Conservation (phyloP, 2,113 vertebrate species). For the Sinocyclocheilus rhinocerous region DNA sequence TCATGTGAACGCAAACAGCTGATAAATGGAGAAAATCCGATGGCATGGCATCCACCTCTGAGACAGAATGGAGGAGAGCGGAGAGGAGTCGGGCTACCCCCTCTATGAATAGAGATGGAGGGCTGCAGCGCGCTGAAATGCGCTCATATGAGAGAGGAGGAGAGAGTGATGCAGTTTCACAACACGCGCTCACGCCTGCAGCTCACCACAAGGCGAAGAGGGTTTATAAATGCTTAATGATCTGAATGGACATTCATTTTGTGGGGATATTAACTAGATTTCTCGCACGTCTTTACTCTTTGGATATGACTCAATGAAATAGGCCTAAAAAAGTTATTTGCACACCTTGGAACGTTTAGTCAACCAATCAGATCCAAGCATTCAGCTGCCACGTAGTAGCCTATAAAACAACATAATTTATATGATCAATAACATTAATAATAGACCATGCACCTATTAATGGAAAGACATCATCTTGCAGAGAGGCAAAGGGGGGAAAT, state of each 20-base stretch:
- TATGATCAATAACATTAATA: too few species aligned
- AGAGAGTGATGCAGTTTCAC: conserved; percentile 13
- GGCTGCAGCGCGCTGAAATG: conserved; percentile 20
- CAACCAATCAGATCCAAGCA: not conserved
- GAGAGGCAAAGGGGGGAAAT: too few species aligned
- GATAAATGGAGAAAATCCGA: not conserved
- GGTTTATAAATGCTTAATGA: not conserved
- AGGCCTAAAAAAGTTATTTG: not conserved
- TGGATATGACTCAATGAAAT: not conserved
- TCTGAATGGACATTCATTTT: not conserved
- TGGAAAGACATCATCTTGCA: too few species aligned
- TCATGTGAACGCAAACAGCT: conserved; percentile 7
- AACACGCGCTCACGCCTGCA: not conserved
- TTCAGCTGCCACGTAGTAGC: not conserved
- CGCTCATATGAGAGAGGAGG: not conserved
- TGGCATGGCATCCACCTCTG: conserved; percentile 33
- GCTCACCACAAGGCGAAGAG: not conserved
- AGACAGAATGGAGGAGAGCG: not conserved
- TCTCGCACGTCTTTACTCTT: not conserved
- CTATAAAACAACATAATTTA: too few species aligned
- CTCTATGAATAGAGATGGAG: conserved; percentile 28
- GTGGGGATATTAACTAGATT: not conserved
- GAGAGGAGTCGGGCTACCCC: not conserved
- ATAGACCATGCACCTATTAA: too few species aligned
- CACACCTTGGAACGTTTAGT: not conserved